phyloP scores from a whole-genome alignment of 2,797 vertebrate genomes.

The Mormyrus proboscirostris region DNA sequence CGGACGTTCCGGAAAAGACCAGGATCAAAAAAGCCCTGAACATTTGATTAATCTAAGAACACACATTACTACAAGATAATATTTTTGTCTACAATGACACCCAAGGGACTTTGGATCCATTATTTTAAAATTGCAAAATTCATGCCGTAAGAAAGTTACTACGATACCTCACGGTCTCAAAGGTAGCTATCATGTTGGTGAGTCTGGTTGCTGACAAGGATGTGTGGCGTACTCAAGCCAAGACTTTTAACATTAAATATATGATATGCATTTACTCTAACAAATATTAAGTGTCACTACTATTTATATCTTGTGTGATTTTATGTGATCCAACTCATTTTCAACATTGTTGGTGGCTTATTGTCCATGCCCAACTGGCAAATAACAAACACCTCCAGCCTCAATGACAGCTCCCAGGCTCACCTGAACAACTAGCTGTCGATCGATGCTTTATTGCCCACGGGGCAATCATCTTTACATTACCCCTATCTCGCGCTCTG shows the following conservation, averaged over 20 bases:
- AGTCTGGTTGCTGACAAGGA: background rate
- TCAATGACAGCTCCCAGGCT: background rate
- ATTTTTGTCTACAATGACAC: background rate
- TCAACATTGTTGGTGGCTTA: no score
- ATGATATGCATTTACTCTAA: background rate
- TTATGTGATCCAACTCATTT: background rate
- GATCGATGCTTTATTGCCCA: no score
- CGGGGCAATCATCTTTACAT: no score
- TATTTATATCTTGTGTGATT: background rate
- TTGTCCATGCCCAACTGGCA: no score
- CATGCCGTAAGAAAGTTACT: background rate
- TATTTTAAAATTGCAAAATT: background rate
- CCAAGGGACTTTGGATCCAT: background rate
- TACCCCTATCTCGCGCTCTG: no score
- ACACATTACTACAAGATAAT: background rate
- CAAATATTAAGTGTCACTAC: background rate
- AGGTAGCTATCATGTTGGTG: background rate
- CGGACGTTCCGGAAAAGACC: no score
- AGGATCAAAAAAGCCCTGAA: no score
- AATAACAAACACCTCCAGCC: no score
- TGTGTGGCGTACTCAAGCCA: background rate
- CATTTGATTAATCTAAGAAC: no score
- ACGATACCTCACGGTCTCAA: background rate
- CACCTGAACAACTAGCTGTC: background rate
- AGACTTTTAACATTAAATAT: background rate